phyloP scores from a whole-genome alignment of 1,140 invertebrate genomes.

The Cydia amplana region DNA sequence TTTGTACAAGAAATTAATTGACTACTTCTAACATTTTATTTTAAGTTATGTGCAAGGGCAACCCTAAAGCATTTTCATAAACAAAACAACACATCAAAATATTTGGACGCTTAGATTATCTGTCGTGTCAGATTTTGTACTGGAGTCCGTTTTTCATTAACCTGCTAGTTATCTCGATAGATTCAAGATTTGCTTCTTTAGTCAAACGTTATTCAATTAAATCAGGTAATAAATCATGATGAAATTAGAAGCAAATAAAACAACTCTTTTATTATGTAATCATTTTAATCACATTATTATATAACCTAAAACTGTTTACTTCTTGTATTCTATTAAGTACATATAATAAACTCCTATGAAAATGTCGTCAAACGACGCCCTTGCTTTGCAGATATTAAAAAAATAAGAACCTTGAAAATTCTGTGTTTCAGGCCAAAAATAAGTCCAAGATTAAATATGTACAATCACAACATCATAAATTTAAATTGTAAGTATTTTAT shows the following conservation, averaged over 20 bases:
- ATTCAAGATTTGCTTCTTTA: too few species aligned
- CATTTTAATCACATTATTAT: conserved; percentile 54
- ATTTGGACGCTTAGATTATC: too few species aligned
- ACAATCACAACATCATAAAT: conserved; percentile 27
- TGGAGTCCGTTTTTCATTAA: too few species aligned
- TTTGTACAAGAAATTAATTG: too few species aligned
- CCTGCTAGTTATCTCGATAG: too few species aligned
- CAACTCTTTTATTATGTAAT: conserved; percentile 39
- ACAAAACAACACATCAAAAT: too few species aligned
- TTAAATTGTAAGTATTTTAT: conserved; percentile 23
- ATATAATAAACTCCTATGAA: conserved; percentile 25
- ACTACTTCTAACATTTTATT: too few species aligned
- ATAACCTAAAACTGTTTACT: conserved; percentile 46
- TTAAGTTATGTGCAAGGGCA: too few species aligned
- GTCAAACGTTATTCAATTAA: too few species aligned
- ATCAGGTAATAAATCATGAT: neutral
- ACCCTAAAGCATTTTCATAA: too few species aligned
- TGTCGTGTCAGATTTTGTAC: too few species aligned
- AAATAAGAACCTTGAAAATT: conserved; percentile 42
- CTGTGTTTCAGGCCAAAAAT: conserved; percentile 14
- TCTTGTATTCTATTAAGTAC: neutral
- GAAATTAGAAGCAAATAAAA: neutral
- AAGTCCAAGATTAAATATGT: conserved; percentile 23
- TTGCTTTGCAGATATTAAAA: conserved; percentile 42
- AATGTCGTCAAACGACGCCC: conserved; percentile 29